Evolutionary conservation across 2,113 vertebrate genomes (phyloP).

Genomic region (Macquaria australasica): DNA sequence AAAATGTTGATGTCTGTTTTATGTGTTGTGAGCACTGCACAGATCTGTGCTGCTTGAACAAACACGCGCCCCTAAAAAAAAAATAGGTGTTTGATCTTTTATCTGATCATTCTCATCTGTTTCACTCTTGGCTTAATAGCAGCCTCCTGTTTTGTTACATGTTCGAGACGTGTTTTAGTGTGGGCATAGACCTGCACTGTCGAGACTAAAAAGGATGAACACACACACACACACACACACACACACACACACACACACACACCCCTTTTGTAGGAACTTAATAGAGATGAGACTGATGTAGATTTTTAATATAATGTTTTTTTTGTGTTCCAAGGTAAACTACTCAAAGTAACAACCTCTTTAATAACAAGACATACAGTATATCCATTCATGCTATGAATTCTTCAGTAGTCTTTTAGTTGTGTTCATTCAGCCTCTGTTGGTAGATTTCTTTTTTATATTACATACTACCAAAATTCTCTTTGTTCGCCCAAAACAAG

Average conservation of each 20-base stretch:
- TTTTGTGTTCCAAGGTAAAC: background rate
- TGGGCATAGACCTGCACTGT: slow-evolving; percentile 4
- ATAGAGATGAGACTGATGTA: background rate
- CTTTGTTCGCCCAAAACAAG: background rate
- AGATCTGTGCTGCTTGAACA: slow-evolving; percentile 31
- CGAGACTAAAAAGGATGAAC: background rate
- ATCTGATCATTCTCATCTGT: slow-evolving; percentile 71
- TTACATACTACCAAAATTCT: background rate
- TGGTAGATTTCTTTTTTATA: background rate
- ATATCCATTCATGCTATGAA: background rate
- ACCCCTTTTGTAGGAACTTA: background rate
- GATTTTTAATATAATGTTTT: background rate
- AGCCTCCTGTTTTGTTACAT: slow-evolving; percentile 38
- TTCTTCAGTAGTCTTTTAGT: background rate
- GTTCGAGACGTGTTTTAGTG: slow-evolving; percentile 14
- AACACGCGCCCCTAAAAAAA: slow-evolving; percentile 21
- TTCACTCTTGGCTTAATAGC: slow-evolving; percentile 42
- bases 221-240: background rate
- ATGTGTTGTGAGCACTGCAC: slow-evolving; percentile 23
- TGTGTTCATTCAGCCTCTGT: background rate
- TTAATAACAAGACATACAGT: background rate
- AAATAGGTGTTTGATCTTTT: slow-evolving; percentile 62
- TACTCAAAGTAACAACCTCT: background rate
- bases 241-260: no score
- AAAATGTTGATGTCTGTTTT: slow-evolving; percentile 45